Conservation (phyloP, 2,113 vertebrate genomes). For the Nannospalax galili region DNA sequence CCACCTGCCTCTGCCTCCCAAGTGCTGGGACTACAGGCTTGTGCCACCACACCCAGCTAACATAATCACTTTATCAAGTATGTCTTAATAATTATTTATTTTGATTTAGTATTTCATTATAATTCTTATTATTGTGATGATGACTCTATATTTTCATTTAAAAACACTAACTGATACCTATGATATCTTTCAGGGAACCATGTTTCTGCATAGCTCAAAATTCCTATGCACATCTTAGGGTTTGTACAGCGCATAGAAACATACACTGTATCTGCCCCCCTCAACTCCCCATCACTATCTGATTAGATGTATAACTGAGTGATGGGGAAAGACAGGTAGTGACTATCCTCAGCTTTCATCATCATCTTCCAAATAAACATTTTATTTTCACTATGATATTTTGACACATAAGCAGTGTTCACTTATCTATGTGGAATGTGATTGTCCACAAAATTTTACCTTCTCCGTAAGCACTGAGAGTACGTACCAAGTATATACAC, state of each 20-base stretch:
- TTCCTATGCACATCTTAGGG: background rate
- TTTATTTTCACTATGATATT: background rate
- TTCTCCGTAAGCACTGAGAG: background rate
- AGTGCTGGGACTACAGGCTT: too few species aligned
- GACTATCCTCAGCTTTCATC: background rate
- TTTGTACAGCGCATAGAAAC: too few species aligned
- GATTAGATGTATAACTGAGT: background rate
- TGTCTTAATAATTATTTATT: constrained; percentile 45
- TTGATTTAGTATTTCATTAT: constrained; percentile 33
- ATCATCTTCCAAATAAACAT: background rate
- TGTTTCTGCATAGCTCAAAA: background rate
- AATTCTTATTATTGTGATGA: constrained; percentile 13
- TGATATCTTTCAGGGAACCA: background rate
- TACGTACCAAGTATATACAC: background rate
- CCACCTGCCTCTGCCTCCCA: too few species aligned
- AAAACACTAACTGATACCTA: background rate
- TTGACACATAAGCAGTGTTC: background rate
- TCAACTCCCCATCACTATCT: too few species aligned
- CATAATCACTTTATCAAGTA: too few species aligned
- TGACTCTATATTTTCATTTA: background rate
- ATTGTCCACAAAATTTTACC: background rate
- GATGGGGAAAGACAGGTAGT: background rate
- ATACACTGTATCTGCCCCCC: too few species aligned
- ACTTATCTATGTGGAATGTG: background rate
- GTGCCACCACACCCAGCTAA: too few species aligned